Evolutionary conservation across 2,113 vertebrate species (phyloP).

Genomic region (Gulo gulo): DNA sequence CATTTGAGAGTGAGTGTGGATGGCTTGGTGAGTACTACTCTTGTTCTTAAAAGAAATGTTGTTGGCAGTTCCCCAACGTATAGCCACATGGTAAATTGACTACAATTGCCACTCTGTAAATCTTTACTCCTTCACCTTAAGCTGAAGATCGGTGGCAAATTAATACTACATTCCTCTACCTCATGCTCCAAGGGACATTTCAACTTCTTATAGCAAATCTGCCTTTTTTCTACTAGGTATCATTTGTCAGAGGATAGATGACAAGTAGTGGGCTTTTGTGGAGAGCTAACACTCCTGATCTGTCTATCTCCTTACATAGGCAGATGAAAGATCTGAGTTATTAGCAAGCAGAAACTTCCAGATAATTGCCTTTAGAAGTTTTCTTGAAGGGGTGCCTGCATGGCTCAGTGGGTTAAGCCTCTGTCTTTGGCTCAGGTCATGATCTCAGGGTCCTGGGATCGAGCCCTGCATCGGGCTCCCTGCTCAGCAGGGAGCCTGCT

Average conservation of each 20-base stretch:
- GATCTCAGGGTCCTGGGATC: too few relatives aligned
- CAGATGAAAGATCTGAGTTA: neutral
- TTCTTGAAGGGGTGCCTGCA: neutral
- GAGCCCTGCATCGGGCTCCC: too few relatives aligned
- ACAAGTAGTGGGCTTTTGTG: neutral
- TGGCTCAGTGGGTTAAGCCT: too few relatives aligned
- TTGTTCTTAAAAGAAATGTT: neutral
- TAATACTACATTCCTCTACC: neutral
- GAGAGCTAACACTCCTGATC: neutral
- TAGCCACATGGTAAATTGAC: neutral
- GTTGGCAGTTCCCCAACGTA: neutral
- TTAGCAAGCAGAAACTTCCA: neutral
- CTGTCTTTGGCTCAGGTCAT: too few relatives aligned
- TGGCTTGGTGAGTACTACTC: neutral
- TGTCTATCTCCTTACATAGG: neutral
- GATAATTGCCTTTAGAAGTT: neutral
- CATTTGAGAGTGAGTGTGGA: neutral
- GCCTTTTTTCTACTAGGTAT: neutral
- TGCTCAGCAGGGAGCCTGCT: too few relatives aligned
- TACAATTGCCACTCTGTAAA: neutral
- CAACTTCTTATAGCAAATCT: neutral
- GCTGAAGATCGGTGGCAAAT: neutral
- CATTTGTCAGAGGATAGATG: neutral
- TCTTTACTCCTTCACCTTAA: neutral
- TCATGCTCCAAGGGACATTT: neutral